Evolutionary conservation across 2,113 vertebrate species (phyloP).

Genomic region (Osmerus eperlanus): DNA sequence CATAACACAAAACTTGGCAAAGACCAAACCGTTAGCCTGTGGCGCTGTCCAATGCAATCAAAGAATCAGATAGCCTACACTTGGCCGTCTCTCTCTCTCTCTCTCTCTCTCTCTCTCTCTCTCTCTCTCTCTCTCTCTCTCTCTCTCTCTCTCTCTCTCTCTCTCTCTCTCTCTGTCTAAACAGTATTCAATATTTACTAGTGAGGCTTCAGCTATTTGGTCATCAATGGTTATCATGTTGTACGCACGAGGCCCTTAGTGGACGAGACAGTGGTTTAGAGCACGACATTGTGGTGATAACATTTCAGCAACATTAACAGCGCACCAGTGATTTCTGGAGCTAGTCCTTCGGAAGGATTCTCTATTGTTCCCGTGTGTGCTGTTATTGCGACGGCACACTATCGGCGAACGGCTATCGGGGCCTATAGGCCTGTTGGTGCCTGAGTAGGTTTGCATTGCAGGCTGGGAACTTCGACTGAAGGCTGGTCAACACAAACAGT

Average conservation of each 20-base stretch:
- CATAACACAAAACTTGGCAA: too few relatives aligned
- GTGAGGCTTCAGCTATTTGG: not conserved
- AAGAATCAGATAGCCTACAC: not conserved
- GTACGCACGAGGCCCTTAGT: not conserved
- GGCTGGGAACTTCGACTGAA: too few relatives aligned
- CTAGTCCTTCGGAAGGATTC: conserved; percentile 60
- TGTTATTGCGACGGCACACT: conserved; percentile 34
- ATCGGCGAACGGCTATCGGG: not conserved
- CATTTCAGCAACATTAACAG: conserved; percentile 51
- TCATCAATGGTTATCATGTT: conserved; percentile 11
- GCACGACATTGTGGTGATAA: conserved; percentile 39
- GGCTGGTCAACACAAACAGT: too few relatives aligned
- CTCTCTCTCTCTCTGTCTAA: not conserved
- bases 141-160: not conserved
- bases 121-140: not conserved
- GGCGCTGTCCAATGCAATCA: conserved; percentile 1
- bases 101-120: not conserved
- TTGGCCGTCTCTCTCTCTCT: not conserved
- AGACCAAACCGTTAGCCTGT: too few relatives aligned
- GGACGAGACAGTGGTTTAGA: not conserved
- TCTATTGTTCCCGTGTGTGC: conserved; percentile 49
- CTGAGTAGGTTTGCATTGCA: too few relatives aligned
- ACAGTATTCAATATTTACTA: too few relatives aligned
- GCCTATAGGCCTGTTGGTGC: not conserved
- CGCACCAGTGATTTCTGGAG: conserved; percentile 50